Percentiles rank a stretch among this genome's conserved stretches.
Conservation (phyloP, 1,140 invertebrate species). For the Nebria ingens region DNA sequence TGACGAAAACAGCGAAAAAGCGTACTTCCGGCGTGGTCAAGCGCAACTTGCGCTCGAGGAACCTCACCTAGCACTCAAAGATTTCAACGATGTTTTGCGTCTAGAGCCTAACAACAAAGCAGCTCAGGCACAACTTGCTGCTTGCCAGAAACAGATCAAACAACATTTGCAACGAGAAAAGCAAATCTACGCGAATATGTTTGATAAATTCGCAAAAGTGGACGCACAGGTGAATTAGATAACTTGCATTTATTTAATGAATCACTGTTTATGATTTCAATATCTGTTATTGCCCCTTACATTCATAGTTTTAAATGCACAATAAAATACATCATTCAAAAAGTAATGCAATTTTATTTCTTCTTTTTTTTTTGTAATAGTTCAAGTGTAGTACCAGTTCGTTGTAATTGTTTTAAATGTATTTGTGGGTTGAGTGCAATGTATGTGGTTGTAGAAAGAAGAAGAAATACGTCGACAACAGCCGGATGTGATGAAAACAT, state of each 20-base stretch:
- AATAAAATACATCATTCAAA: slow-evolving; percentile 12
- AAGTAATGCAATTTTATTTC: slow-evolving; percentile 11
- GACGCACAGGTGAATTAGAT: slow-evolving; percentile 58
- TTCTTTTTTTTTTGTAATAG: slow-evolving; percentile 20
- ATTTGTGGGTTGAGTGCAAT: no score
- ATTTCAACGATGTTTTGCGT: slow-evolving; percentile 62
- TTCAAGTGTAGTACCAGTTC: no score
- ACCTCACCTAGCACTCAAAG: slow-evolving; percentile 61
- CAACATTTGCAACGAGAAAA: slow-evolving; percentile 73
- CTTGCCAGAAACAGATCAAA: slow-evolving; percentile 66
- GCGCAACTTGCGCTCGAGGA: slow-evolving; percentile 68
- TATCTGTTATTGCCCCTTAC: slow-evolving; percentile 14
- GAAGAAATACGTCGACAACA: slow-evolving; percentile 51
- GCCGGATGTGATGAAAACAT: slow-evolving; percentile 58
- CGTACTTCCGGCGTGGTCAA: slow-evolving; percentile 77
- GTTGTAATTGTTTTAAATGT: no score
- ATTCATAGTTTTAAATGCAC: slow-evolving; percentile 10
- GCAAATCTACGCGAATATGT: slow-evolving; percentile 90
- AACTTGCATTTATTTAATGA: no score
- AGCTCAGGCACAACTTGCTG: slow-evolving; percentile 62
- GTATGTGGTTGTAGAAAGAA: slow-evolving; percentile 50
- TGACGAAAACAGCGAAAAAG: slow-evolving; percentile 78
- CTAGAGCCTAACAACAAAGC: slow-evolving; percentile 63
- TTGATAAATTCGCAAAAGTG: slow-evolving; percentile 74
- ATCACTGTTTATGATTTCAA: slow-evolving; percentile 13